Base-by-base conservation (phyloP, 2,113 vertebrate genomes). In the Podarcis cretensis region DNA sequence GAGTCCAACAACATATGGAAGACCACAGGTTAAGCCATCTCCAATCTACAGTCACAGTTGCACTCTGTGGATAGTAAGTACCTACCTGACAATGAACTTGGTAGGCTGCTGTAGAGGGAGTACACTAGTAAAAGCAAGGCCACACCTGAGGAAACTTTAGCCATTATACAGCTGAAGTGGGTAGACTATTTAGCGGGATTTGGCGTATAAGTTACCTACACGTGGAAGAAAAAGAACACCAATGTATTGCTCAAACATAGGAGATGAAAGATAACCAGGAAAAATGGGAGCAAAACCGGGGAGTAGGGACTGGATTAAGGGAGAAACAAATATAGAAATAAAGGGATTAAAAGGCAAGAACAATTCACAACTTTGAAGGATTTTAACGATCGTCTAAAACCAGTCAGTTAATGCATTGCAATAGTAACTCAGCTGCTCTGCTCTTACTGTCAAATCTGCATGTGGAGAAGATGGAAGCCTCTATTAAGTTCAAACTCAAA, bases 51-150 rank as follows among this genome's bases (percentile, higher is more conserved):
- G 12, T 23, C 48, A 76, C 54, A 63, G 7, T 20, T 23, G 30
- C 54, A 85, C 21, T 35, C 78, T 0, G 0, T 10, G 80, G 68
- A 59, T 80, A 59, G 84, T 48, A 91, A 86, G 18, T 18, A 82
- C 68, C 81, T 71, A 94, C 93, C 90, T 89, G 94, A 90, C 37
- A 81, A 81, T 4, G 92, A 86, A 65, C 85, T 54, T 0, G 0
- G 69, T 30, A 4, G 80, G 78, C 81, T 92, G 91, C 37, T 91
- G 76, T 32, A 25, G 84, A 87, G 74, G 83, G 2, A 93, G 63
- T 89, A 89, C 81, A 83, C 43, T 63, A 95, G 20, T 0, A 96
- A 69, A 48, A 95, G 48, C 63, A 93, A 16, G 10, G 54, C 1
- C 69, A 5, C 68, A 21, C 87, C 32, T 0, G 12, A 92, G 57